These are phyloP conservation scores for Dasysyrphus tricinctus DNA, from an alignment of 2,888 invertebrate species.

Conservation along the genomic window DNA sequence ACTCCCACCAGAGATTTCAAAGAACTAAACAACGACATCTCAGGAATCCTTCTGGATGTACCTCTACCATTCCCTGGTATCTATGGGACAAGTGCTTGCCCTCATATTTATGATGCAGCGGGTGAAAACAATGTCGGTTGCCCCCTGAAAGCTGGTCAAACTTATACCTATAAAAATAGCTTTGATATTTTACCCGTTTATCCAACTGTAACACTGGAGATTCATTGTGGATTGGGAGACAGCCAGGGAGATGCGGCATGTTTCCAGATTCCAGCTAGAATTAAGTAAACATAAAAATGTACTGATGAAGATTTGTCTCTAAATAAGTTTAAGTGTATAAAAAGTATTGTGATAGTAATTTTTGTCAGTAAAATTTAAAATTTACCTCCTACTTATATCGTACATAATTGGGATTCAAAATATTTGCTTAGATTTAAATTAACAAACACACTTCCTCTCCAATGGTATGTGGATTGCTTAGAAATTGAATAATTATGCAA, in stretches of 20 bases:
- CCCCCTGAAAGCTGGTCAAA: conserved; percentile 87
- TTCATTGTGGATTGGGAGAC: conserved; percentile 87
- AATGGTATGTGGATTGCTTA: conserved; percentile 19
- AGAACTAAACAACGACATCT: conserved; percentile 86
- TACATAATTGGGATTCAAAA: neutral
- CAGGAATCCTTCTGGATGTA: conserved; percentile 86
- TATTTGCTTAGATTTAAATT: conserved; percentile 9
- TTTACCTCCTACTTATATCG: neutral
- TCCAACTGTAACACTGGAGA: conserved; percentile 84
- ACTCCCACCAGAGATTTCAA: conserved; percentile 85
- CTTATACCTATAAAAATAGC: conserved; percentile 88
- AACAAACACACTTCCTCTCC: neutral
- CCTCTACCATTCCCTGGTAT: conserved; percentile 91
- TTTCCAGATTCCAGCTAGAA: conserved; percentile 89
- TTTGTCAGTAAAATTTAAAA: conserved; percentile 29
- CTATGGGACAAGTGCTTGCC: conserved; percentile 88
- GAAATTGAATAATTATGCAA: conserved; percentile 52
- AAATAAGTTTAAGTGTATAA: neutral
- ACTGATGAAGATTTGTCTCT: neutral
- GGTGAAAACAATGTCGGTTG: conserved; percentile 87
- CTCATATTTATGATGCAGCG: conserved; percentile 86
- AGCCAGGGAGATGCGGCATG: conserved; percentile 85
- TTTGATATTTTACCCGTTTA: conserved; percentile 85
- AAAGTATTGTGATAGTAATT: conserved; percentile 36
- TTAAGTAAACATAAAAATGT: conserved; percentile 80